Base-by-base conservation (phyloP, 2,888 invertebrate species). In the Dascillus cervinus region DNA sequence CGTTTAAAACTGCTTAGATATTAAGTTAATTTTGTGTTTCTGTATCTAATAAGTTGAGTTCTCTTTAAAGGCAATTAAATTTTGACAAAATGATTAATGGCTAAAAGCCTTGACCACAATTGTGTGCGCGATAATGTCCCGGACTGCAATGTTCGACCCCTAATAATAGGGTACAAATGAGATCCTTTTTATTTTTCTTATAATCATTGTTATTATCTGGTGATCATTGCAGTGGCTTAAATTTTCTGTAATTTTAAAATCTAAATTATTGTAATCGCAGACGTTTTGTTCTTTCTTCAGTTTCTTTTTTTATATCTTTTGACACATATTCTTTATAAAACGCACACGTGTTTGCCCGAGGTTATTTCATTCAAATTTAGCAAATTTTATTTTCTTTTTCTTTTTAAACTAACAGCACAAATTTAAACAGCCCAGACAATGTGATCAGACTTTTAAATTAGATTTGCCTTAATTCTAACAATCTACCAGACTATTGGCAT, bases 81-180 rank as follows among this genome's bases (percentile, higher is more conserved):
- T 57, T 57, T 58, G 58, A 60, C 59, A 61, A 59, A 57, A 60
- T 61, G 60, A 61, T 61, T 60, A 60, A 61, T 61, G 55, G 55
- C 47, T 49, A 39, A 50, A 53, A 56, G 55, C 53, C 53, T 54
- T 48, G 49, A 47, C 52, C 53, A 52, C 53, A 54, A 53, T 49
- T 53, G 50, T n/a, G n/a, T 50, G 53, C 53, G 51, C 55, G 53
- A 56, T 59, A 57, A 58, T 55, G 47, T 43, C 47, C 42, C 45
- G 49, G 53, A 49, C 52, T 50, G 49, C 48, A 48, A 49, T 50
- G 48, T 47, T 44, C 46, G 40, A 47, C 54, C 49, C 46, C 41
- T 53, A 61, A 61, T 61, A 47, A 60, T 53, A 56, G 56, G 54
- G 55, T 49, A 50, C 50, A 52, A 49, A 48, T 40, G 41, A 41